A percentile compares a stretch with the other conserved stretches of the same genome.
Evolutionary conservation across 2,888 invertebrate genomes (phyloP).

Genomic region (Drosophila bunnanda): DNA sequence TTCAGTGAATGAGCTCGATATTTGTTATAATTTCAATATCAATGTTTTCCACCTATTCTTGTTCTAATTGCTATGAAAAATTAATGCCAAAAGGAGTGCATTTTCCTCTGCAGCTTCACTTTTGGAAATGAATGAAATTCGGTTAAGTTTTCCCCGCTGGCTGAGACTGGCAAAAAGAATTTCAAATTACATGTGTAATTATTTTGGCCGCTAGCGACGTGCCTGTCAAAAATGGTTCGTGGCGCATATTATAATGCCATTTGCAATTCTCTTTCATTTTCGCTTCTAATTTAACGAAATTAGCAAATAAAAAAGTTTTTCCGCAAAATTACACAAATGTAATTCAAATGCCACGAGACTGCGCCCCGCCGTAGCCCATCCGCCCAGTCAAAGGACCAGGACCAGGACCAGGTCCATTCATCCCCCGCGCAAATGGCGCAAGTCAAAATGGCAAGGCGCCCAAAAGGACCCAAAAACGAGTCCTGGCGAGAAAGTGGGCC

Average conservation of each 20-base stretch:
- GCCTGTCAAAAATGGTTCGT: conserved; percentile 46
- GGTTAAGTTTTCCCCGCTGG: conserved; percentile 29
- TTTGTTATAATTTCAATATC: too few species aligned
- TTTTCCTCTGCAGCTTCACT: not conserved
- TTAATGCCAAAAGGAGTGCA: not conserved
- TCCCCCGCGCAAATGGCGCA: conserved; percentile 38
- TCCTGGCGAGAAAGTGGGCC: conserved; percentile 29
- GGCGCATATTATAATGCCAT: conserved; percentile 62
- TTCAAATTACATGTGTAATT: conserved; percentile 75
- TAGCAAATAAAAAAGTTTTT: conserved; percentile 79
- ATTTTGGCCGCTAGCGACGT: conserved; percentile 54
- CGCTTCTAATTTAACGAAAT: conserved; percentile 75
- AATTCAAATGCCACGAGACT: conserved; percentile 68
- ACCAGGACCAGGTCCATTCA: conserved; percentile 6
- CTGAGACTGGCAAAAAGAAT: conserved; percentile 55
- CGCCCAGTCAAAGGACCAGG: conserved; percentile 6
- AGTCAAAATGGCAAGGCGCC: conserved; percentile 64
- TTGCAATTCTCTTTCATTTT: conserved; percentile 74
- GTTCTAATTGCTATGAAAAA: not conserved
- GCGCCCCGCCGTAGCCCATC: not conserved
- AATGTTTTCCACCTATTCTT: conserved; percentile 6
- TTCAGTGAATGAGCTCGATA: too few species aligned
- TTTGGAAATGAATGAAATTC: conserved; percentile 18
- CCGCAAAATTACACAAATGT: conserved; percentile 81
- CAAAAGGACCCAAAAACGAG: conserved; percentile 27